phyloP scores from a whole-genome alignment of 2,888 invertebrate genomes.

The Himalopsyche kuldschensis region DNA sequence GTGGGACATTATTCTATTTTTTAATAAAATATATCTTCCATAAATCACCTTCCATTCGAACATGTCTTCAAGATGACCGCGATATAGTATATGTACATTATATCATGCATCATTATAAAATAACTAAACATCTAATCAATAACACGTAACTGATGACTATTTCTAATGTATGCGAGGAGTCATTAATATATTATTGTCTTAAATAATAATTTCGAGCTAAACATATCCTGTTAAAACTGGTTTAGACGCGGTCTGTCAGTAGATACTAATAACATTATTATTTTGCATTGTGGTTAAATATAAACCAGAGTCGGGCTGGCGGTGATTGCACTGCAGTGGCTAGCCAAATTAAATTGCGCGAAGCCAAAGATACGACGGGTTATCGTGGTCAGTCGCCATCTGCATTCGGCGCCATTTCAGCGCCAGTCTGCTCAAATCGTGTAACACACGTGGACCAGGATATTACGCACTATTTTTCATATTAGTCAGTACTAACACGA shows the following conservation, averaged over 20 bases:
- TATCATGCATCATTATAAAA: too few relatives aligned
- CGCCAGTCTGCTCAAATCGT: too few relatives aligned
- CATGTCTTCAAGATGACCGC: too few relatives aligned
- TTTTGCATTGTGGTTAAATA: neutral
- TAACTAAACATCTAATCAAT: too few relatives aligned
- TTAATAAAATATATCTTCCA: too few relatives aligned
- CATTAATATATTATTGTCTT: neutral
- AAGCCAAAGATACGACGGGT: neutral
- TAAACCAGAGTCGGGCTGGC: neutral
- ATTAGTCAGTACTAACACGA: too few relatives aligned
- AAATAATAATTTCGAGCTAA: neutral
- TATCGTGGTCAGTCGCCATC: neutral
- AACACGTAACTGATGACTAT: neutral
- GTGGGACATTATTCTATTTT: too few relatives aligned
- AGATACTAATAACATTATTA: neutral
- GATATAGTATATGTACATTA: too few relatives aligned
- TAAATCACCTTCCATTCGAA: too few relatives aligned
- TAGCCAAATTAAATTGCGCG: neutral
- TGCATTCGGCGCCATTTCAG: neutral
- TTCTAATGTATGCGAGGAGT: neutral
- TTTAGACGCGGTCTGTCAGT: neutral
- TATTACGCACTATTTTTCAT: too few relatives aligned
- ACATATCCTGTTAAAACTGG: neutral
- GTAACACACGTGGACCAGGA: too few relatives aligned
- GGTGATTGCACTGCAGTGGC: neutral